phyloP scores from a whole-genome alignment of 2,797 vertebrate genomes.

The Sebastes trivittatus region DNA sequence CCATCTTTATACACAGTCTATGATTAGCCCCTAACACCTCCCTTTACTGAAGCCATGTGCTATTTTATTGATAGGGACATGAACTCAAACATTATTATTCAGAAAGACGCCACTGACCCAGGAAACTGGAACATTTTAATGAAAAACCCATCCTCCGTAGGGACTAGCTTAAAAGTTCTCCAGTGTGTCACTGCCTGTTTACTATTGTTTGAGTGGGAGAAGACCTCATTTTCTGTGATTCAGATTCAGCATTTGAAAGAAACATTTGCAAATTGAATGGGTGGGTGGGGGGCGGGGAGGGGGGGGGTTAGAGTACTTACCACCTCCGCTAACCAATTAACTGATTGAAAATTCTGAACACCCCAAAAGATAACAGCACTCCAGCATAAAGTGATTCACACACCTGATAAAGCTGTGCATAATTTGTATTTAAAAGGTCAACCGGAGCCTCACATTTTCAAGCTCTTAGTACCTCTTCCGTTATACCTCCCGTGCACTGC shows the following conservation, averaged over 20 bases:
- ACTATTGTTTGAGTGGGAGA: neutral
- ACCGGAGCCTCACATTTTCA: neutral
- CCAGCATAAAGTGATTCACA: neutral
- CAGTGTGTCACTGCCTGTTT: neutral
- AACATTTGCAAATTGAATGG: neutral
- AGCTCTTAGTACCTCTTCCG: neutral
- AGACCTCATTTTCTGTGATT: neutral
- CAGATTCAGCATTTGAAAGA: neutral
- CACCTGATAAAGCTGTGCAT: neutral
- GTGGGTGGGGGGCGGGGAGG: no score
- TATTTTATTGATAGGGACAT: neutral
- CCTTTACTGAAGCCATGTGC: neutral
- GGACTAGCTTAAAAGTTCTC: neutral
- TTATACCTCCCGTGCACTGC: neutral
- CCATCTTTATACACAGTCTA: no score
- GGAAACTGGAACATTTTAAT: neutral
- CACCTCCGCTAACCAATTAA: neutral
- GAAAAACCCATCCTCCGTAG: neutral
- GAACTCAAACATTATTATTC: neutral
- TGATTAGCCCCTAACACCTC: neutral
- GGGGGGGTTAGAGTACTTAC: neutral
- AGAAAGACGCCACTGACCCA: neutral
- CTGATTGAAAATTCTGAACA: neutral
- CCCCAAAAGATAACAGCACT: neutral
- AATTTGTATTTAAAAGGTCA: slow-evolving; percentile 29